Conservation (phyloP, 1,140 invertebrate species). For the Pentalonia nigronervosa region DNA sequence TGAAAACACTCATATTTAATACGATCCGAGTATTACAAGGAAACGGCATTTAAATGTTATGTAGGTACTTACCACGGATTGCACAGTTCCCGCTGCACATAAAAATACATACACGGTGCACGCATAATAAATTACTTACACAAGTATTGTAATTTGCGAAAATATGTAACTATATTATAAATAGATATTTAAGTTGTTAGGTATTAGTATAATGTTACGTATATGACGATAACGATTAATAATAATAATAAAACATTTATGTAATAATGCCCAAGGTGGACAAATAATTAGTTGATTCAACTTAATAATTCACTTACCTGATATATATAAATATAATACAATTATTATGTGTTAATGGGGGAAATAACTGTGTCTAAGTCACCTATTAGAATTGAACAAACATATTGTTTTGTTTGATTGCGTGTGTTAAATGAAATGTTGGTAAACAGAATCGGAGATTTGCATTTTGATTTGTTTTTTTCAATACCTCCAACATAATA, state of each 20-base stretch:
- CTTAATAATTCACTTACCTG: not conserved
- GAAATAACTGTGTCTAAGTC: not conserved
- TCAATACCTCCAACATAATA: not conserved
- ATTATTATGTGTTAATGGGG: not conserved
- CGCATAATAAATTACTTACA: conserved; percentile 4
- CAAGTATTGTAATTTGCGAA: not conserved
- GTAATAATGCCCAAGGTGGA: not conserved
- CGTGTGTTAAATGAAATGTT: not conserved
- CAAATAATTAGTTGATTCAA: not conserved
- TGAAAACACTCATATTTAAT: not conserved
- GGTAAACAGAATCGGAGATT: not conserved
- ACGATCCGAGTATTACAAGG: not conserved
- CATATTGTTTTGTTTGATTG: not conserved
- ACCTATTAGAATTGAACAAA: not conserved
- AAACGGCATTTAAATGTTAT: not conserved
- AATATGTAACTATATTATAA: conserved; percentile 5
- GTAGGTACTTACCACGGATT: not conserved
- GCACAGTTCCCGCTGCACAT: not conserved
- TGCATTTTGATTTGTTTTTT: conserved; percentile 1
- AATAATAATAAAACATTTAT: not conserved
- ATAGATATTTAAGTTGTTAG: not conserved
- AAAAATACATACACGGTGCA: not conserved
- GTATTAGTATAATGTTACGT: not conserved
- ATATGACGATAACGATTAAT: not conserved
- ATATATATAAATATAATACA: not conserved